Evolutionary conservation across 2,888 invertebrate genomes (phyloP).

Genomic region (Ariolimax columbianus): DNA sequence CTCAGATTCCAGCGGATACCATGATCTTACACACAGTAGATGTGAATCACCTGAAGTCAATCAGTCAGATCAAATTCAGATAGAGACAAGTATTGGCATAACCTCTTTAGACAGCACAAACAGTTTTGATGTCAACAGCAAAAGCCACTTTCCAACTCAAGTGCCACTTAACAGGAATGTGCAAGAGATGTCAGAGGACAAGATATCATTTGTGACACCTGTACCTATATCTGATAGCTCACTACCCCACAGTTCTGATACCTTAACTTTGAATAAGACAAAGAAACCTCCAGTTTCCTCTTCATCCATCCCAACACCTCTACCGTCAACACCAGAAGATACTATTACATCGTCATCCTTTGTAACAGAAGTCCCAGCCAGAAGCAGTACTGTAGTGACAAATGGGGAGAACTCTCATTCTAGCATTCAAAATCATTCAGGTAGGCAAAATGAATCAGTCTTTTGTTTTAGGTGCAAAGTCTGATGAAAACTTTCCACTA

Average conservation of each 20-base stretch:
- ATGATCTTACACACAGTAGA: conserved; percentile 82
- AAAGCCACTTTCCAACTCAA: conserved; percentile 54
- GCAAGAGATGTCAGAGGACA: conserved; percentile 21
- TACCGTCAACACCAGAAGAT: not conserved
- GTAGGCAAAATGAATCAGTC: not conserved
- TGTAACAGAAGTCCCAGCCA: not conserved
- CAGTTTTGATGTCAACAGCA: conserved; percentile 65
- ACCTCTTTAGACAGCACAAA: conserved; percentile 67
- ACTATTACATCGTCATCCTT: not conserved
- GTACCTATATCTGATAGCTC: conserved; percentile 16
- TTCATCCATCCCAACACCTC: conserved; percentile 23
- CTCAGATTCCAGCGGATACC: conserved; percentile 82
- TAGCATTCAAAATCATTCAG: not conserved
- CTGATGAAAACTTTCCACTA: too few species aligned
- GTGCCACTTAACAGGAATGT: conserved; percentile 33
- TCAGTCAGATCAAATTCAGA: conserved; percentile 55
- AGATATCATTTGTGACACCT: conserved; percentile 27
- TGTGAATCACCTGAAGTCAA: conserved; percentile 75
- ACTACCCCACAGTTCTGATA: conserved; percentile 39
- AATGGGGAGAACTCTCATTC: not conserved
- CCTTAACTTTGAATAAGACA: conserved; percentile 62
- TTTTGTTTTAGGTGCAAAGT: not conserved
- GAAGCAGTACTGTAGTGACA: not conserved
- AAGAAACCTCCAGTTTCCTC: conserved; percentile 68
- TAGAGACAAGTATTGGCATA: conserved; percentile 64